Base-by-base conservation (phyloP, 2,888 invertebrate genomes). In the Cosmorhoe ocellata region DNA sequence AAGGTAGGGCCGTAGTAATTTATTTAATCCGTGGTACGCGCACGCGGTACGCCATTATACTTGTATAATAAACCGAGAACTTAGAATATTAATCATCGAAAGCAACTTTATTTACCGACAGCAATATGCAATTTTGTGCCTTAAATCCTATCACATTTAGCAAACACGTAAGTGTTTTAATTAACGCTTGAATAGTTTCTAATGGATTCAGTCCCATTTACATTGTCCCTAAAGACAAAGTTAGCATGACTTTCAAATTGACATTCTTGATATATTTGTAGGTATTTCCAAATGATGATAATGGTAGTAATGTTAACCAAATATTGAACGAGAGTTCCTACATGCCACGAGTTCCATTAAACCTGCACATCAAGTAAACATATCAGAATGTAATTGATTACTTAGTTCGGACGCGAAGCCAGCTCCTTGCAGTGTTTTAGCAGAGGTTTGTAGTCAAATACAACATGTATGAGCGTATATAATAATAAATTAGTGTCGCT, bases 121-220 rank as follows among this genome's bases (percentile, higher is more conserved):
- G 33, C 42, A 55, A 52, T 54, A 54, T 61, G 61, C 58, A 61
- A 50, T 49, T 42, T 53, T 37, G 41, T 53, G 47, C 49, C 49
- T 58, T 54, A 59, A 57, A 61, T 61, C 28, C 34, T 59, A 61
- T 61, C 59, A 46, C 42, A 32, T 45, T 51, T 50, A 52, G 56
- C 37, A 56, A 59, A 59, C 57, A 61, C 52, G 50, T 54, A 48
- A 54, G 37, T 30, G 1, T 12, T 48, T 48, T 58, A 52, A 59
- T 59, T 58, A 52, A 58, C 50, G 4, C 24, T 24, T 24, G 7
- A 24, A 7, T 3, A 24, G 24, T 24, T 18, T 18, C 18, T 18
- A 18, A 18, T 18, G 18, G 4, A 18, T 18, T n/a, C n/a, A n/a
- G n/a, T n/a, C n/a, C n/a, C n/a, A n/a, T n/a, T n/a, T n/a, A n/a